These are phyloP conservation scores for Leptoclinus maculatus DNA, from an alignment of 2,797 vertebrate genomes.

Conservation along the genomic window DNA sequence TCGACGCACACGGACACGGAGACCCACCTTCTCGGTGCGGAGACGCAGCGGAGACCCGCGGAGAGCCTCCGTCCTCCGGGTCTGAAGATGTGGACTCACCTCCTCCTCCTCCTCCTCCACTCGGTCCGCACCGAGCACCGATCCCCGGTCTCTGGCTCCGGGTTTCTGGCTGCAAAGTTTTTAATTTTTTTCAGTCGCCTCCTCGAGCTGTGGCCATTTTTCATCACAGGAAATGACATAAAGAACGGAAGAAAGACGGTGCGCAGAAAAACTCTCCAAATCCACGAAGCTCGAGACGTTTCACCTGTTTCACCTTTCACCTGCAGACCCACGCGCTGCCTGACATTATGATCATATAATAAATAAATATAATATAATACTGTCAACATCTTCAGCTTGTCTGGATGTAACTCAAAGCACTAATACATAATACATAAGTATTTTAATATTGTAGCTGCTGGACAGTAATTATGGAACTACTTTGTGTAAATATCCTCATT, in stretches of 20 bases:
- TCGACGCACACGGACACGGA: slow-evolving; percentile 73
- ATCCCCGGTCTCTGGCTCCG: slow-evolving; percentile 25
- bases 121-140: slow-evolving; percentile 28
- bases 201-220: slow-evolving; percentile 93
- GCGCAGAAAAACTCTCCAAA: no score
- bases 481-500: no score
- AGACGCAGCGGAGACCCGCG: slow-evolving; percentile 56
- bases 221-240: slow-evolving; percentile 99
- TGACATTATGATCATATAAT: no score
- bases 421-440: no score
- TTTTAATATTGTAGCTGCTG: no score
- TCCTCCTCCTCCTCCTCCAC: background rate
- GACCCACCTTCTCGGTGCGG: slow-evolving; percentile 85
- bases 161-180: slow-evolving; percentile 77
- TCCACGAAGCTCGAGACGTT: no score
- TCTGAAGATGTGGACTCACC: background rate
- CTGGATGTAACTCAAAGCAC: no score
- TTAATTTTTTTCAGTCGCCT: slow-evolving; percentile 82
- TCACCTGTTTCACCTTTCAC: no score
- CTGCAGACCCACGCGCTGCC: no score
- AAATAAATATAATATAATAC: no score
- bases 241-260: slow-evolving; percentile 69
- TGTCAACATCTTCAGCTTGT: no score
- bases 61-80: background rate
- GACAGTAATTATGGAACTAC: no score